phyloP scores from a whole-genome alignment of 1,140 invertebrate species.

The Ceratina japonica region DNA sequence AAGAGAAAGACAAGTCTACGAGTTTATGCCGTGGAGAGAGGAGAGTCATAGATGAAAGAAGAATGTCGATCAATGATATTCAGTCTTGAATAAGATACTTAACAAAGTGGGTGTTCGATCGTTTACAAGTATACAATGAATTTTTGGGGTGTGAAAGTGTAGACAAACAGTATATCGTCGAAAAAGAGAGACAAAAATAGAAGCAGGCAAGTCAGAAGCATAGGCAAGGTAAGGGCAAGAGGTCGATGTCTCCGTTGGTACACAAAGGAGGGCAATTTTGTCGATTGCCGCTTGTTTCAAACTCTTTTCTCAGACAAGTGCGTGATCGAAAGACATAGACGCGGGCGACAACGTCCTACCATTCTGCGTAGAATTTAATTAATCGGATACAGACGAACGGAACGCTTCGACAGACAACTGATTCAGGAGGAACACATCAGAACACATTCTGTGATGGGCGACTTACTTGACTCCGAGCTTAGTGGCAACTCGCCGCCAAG shows the following conservation, averaged over 20 bases:
- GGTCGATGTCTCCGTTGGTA: conserved; percentile 42
- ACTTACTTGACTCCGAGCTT: conserved; percentile 97
- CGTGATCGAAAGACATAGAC: conserved; percentile 59
- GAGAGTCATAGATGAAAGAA: conserved; percentile 25
- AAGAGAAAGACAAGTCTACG: conserved; percentile 31
- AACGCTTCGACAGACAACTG: conserved; percentile 60
- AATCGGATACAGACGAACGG: conserved; percentile 63
- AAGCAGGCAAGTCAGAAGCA: conserved; percentile 70
- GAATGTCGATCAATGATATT: background rate
- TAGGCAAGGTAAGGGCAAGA: conserved; percentile 57
- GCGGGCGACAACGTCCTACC: conserved; percentile 43
- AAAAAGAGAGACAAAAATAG: conserved; percentile 51
- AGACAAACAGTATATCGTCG: conserved; percentile 45
- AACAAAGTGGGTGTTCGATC: no score
- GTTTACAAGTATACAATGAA: conserved; percentile 15
- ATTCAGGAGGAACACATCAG: conserved; percentile 67
- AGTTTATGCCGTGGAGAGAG: conserved; percentile 2
- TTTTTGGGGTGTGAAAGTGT: conserved; percentile 40
- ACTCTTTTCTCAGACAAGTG: conserved; percentile 39
- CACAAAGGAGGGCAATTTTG: conserved; percentile 38
- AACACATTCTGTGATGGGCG: conserved; percentile 58
- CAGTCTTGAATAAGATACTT: conserved; percentile 32
- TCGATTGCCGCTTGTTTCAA: conserved; percentile 29
- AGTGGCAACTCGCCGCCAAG: conserved; percentile 93
- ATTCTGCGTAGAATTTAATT: conserved; percentile 49